These are phyloP conservation scores for Nasonovia ribisnigri DNA, from an alignment of 2,888 invertebrate species.

Conservation along the genomic window DNA sequence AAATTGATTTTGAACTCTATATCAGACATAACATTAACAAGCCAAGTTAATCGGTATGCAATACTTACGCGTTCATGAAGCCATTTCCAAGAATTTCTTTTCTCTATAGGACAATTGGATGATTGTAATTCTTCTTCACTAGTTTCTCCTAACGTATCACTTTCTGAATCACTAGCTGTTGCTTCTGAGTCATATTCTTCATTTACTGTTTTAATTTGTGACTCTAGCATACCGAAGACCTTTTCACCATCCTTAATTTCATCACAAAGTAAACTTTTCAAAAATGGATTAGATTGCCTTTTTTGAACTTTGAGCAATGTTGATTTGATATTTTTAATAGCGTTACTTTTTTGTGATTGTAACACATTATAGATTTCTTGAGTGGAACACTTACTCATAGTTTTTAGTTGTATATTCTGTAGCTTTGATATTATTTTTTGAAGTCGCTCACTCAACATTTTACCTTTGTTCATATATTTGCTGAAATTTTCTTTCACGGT, in stretches of 20 bases:
- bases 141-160: constrained; percentile 65
- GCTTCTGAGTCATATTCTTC: constrained; percentile 66
- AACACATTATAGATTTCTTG: constrained; percentile 63
- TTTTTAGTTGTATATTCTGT: constrained; percentile 60
- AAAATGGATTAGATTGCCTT: constrained; percentile 61
- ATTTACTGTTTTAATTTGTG: constrained; percentile 65
- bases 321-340: constrained; percentile 61
- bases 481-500: constrained; percentile 56
- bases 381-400: constrained; percentile 63
- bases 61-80: constrained; percentile 65
- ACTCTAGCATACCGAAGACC: constrained; percentile 65
- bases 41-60: constrained; percentile 66
- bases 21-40: constrained; percentile 66
- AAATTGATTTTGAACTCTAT: constrained; percentile 66
- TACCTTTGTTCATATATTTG: constrained; percentile 53
- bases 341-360: constrained; percentile 63
- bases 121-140: constrained; percentile 62
- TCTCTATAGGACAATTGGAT: constrained; percentile 60
- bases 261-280: constrained; percentile 59
- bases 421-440: constrained; percentile 56
- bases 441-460: constrained; percentile 47
- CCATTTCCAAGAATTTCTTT: constrained; percentile 66
- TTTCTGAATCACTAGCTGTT: constrained; percentile 66
- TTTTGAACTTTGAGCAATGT: constrained; percentile 63
- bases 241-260: constrained; percentile 64